A percentile compares a stretch with the other conserved stretches of the same genome.
These are phyloP conservation scores for Andricus curvator DNA, from an alignment of 2,888 invertebrate genomes.

Conservation along the genomic window DNA sequence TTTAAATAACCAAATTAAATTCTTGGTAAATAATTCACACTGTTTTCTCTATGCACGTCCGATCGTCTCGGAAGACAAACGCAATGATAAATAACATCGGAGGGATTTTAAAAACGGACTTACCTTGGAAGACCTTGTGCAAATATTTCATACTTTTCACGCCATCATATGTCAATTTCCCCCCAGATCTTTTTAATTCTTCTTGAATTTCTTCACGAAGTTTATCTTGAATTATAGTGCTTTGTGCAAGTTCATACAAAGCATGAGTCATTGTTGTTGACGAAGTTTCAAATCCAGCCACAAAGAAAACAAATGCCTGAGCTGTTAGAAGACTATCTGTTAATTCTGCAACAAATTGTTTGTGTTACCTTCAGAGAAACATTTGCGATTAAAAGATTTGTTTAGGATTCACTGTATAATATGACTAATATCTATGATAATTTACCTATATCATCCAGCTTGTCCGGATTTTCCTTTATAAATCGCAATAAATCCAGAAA, in stretches of 20 bases:
- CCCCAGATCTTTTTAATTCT: too few relatives aligned
- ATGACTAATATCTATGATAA: neutral
- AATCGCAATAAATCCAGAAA: conserved; percentile 77
- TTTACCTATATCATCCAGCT: neutral
- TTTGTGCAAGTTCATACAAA: conserved; percentile 59
- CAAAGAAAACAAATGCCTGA: conserved; percentile 67
- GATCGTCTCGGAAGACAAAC: too few relatives aligned
- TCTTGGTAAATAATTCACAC: too few relatives aligned
- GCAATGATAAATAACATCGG: too few relatives aligned
- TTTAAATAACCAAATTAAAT: too few relatives aligned
- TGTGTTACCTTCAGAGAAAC: too few relatives aligned
- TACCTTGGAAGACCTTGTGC: too few relatives aligned
- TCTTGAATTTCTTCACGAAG: conserved; percentile 52
- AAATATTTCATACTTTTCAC: conserved; percentile 49
- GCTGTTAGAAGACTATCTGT: conserved; percentile 56
- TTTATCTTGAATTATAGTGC: conserved; percentile 58
- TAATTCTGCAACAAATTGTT: too few relatives aligned
- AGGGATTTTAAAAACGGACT: too few relatives aligned
- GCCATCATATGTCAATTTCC: too few relatives aligned
- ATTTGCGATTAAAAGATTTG: too few relatives aligned
- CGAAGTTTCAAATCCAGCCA: conserved; percentile 68
- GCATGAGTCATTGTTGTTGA: conserved; percentile 58
- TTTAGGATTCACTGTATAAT: conserved; percentile 45
- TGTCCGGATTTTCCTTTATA: conserved; percentile 59
- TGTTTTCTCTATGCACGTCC: too few relatives aligned